Percentiles rank a stretch among this genome's conserved stretches.
phyloP scores from a whole-genome alignment of 1,140 invertebrate genomes.

The Bradynema listronoti region DNA sequence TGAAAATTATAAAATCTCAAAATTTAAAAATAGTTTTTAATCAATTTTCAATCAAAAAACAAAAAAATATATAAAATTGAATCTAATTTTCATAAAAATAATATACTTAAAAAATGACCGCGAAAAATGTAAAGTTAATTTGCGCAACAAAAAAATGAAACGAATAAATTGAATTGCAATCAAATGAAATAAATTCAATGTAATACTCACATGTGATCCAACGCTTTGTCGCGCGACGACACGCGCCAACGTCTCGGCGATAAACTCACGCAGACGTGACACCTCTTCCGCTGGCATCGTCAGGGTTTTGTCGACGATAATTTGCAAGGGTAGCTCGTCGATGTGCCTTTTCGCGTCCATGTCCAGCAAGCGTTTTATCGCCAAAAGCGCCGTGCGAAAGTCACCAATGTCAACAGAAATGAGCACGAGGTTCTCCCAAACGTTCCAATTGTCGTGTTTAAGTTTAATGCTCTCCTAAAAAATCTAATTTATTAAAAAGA shows the following conservation, averaged over 20 bases:
- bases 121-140: no score
- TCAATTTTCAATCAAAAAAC: no score
- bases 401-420: constrained; percentile 27
- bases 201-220: constrained; percentile 8
- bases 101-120: no score
- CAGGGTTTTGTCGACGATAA: constrained; percentile 4
- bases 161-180: no score
- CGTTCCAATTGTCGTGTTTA: not conserved
- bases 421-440: constrained; percentile 21
- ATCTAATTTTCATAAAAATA: no score
- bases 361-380: constrained; percentile 20
- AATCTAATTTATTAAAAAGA: no score
- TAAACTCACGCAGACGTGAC: not conserved
- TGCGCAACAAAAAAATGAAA: no score
- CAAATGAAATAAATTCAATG: not conserved
- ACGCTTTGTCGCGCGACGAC: constrained; percentile 13
- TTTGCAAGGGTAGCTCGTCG: constrained; percentile 18
- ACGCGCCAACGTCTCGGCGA: constrained; percentile 7
- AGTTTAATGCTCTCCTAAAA: no score
- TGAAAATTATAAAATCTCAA: no score
- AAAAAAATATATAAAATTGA: no score
- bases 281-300: not conserved
- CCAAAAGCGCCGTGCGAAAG: constrained; percentile 5
- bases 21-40: no score
- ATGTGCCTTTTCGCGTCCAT: constrained; percentile 12